phyloP scores from a whole-genome alignment of 2,113 vertebrate genomes.

The Mesocricetus auratus region DNA sequence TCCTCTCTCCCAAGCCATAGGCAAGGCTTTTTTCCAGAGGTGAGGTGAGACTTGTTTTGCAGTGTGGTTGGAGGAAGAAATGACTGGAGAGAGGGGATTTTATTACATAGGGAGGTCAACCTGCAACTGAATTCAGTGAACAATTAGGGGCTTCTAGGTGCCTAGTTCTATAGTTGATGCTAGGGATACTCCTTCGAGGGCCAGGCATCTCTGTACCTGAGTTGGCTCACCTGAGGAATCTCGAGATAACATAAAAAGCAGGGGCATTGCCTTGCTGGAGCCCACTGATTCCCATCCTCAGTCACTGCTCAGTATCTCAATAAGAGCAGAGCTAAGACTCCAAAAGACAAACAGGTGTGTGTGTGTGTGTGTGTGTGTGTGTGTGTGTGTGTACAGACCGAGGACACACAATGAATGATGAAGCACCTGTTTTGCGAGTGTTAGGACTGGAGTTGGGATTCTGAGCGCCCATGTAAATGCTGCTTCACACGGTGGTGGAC shows the following conservation, averaged over 20 bases:
- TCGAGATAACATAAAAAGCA: not conserved
- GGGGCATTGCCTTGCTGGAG: too few relatives aligned
- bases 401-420: not conserved
- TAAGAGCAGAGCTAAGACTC: not conserved
- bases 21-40: not conserved
- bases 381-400: not conserved
- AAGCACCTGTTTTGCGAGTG: not conserved
- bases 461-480: not conserved
- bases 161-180: not conserved
- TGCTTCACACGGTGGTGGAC: not conserved
- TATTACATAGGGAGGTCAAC: not conserved
- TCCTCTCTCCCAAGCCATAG: not conserved
- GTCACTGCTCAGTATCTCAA: not conserved
- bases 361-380: not conserved
- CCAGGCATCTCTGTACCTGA: fast-evolving
- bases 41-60: not conserved
- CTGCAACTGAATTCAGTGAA: not conserved
- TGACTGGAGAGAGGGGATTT: not conserved
- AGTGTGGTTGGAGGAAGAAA: not conserved
- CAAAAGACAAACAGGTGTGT: not conserved
- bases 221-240: not conserved
- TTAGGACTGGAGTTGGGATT: not conserved
- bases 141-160: not conserved
- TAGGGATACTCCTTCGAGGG: too few relatives aligned
- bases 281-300: not conserved